Conservation (phyloP, 37 sponge, comb jelly and placozoan species). For the Beroe ovata region DNA sequence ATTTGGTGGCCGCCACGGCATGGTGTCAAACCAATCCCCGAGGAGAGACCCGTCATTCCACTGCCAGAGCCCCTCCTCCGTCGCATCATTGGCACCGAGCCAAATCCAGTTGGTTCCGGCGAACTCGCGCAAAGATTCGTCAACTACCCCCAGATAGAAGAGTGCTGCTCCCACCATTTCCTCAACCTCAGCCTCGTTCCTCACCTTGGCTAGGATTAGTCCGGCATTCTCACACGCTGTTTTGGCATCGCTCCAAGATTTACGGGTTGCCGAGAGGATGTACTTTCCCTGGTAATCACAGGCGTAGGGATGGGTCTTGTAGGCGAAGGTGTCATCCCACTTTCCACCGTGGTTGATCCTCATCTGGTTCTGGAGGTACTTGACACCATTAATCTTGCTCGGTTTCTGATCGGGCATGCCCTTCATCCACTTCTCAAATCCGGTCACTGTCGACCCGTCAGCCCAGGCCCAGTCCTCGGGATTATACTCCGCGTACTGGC, state of each 20-base stretch:
- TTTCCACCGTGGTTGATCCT: slow-evolving; percentile 34
- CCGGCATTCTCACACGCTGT: slow-evolving; percentile 20
- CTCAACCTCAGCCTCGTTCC: slow-evolving; percentile 34
- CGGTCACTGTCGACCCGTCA: background rate
- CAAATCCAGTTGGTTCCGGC: slow-evolving; percentile 28
- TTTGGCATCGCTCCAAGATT: slow-evolving; percentile 15
- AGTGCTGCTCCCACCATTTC: slow-evolving; percentile 3
- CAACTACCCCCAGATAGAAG: background rate
- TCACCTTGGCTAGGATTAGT: slow-evolving; percentile 24
- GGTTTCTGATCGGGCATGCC: slow-evolving; percentile 9
- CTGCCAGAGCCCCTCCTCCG: slow-evolving; percentile 17
- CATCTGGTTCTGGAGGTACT: slow-evolving; percentile 61
- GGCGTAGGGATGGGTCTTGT: slow-evolving; percentile 60
- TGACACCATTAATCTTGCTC: background rate
- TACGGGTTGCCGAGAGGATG: slow-evolving; percentile 24
- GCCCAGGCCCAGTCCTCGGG: slow-evolving; percentile 44
- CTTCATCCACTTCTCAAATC: slow-evolving; percentile 17
- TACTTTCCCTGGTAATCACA: slow-evolving; percentile 65
- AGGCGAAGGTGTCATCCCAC: slow-evolving; percentile 61
- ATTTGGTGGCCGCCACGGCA: slow-evolving; percentile 35
- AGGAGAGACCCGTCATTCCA: slow-evolving; percentile 27
- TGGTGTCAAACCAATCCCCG: background rate
- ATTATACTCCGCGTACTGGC: slow-evolving; percentile 6
- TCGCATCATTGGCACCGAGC: slow-evolving; percentile 19
- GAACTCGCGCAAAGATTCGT: background rate